Evolutionary conservation across 1,140 invertebrate species (phyloP).

Genomic region (Scaptomyza montana): DNA sequence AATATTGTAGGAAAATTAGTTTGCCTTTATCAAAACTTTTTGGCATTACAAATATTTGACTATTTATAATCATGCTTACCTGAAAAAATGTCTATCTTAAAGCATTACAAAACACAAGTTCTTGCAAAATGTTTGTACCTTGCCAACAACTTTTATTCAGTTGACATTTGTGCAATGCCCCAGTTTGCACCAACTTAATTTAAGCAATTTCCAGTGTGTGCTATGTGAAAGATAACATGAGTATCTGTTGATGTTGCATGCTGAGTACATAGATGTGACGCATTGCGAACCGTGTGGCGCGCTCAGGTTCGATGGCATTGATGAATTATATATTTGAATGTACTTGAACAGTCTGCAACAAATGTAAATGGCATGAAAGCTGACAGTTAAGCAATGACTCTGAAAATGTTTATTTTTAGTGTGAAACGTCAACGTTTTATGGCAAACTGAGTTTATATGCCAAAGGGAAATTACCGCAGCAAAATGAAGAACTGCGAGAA

Average conservation of each 20-base stretch:
- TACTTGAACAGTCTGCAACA: constrained; percentile 1
- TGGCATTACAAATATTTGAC: no score
- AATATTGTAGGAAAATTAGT: no score
- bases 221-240: not conserved
- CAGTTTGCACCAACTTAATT: constrained; percentile 9
- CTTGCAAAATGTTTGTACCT: not conserved
- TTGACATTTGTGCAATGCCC: not conserved
- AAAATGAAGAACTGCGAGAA: constrained; percentile 36
- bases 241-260: not conserved
- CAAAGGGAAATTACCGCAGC: constrained; percentile 44
- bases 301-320: constrained; percentile 23
- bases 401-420: constrained; percentile 8
- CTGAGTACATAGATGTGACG: constrained; percentile 1
- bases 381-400: constrained; percentile 8
- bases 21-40: no score
- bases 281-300: not conserved
- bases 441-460: constrained; percentile 3
- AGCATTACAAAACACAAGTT: no score
- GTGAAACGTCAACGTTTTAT: constrained; percentile 7
- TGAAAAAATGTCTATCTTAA: no score
- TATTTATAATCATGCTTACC: no score
- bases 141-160: not conserved
- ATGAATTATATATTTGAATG: constrained; percentile 40
- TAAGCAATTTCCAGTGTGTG: not conserved
- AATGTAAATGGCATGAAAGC: constrained; percentile 37